Base-by-base conservation (phyloP, 1,140 invertebrate species). In the Oncopodura yosiiana region DNA sequence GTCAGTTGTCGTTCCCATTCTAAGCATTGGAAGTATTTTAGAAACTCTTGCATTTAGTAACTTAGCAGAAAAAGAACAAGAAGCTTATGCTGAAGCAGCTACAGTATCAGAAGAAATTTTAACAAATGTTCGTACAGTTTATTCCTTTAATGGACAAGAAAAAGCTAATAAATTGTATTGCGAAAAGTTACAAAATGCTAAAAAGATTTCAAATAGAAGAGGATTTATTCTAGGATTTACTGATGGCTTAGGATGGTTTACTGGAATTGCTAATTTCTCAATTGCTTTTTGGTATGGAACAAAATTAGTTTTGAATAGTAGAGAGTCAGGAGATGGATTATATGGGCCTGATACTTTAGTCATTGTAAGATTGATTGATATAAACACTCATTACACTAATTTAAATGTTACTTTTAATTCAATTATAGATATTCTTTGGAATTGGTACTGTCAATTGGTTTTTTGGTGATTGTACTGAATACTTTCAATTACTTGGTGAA, bases 51-150 rank as follows among this genome's bases (percentile, higher is more conserved):
- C n/a, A 21, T 69, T 70, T 12, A 65, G 71, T 60, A 73, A n/a
- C n/a, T n/a, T n/a, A n/a, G n/a, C n/a, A n/a, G 73, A n/a, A 54
- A 70, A 21, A 65, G 87, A 91, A 67, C 65, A 86, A 53, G 74
- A 80, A 58, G 83, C 86, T 1, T 87, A 88, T 64, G 81, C 81
- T 1, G 72, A 76, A 32, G 87, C 87, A 3, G 83, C 84, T 19
- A 71, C 77, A 0, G 78, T 91, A 12, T 87, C 87, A 1, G 84
- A 88, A 66, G 87, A 92, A 66, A 83, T 82, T 0, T 66, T 92
- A 8, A 77, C 77, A 21, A 74, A 81, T 2, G 78, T 92, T 14
- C 73, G 83, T 18, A 91, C 87, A 0, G 86, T 92, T 0, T 78
- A 81, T 82, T 21, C 87, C 0, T 88, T 91, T 61, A 83, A 82